phyloP scores from a whole-genome alignment of 2,113 vertebrate species.

The Recurvirostra avosetta region DNA sequence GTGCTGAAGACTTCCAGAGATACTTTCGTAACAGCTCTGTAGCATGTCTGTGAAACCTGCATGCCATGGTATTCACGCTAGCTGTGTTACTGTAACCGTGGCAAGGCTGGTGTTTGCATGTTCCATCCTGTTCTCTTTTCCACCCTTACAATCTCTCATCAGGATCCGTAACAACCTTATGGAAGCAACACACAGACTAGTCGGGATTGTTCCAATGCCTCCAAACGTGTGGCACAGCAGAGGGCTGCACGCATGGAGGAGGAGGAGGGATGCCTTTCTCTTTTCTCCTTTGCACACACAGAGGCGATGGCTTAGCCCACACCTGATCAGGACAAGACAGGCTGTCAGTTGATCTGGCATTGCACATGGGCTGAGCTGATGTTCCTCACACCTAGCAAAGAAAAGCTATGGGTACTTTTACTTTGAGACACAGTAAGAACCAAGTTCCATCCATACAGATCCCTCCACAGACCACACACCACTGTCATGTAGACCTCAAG shows the following conservation, averaged over 20 bases:
- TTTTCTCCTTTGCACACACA: background rate
- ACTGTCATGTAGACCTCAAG: fast-evolving
- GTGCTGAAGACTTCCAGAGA: background rate
- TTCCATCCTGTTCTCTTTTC: background rate
- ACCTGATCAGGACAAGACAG: fast-evolving
- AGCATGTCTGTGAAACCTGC: background rate
- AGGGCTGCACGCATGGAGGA: background rate
- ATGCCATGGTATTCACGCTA: background rate
- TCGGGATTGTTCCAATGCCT: background rate
- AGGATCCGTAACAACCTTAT: background rate
- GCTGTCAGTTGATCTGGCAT: background rate
- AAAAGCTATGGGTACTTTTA: background rate
- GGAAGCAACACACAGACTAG: background rate
- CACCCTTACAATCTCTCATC: background rate
- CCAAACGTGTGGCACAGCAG: background rate
- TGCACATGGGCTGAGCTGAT: fast-evolving
- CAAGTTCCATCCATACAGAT: background rate
- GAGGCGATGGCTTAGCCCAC: background rate
- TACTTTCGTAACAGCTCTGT: background rate
- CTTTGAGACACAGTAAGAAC: fast-evolving
- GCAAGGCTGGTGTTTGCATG: background rate
- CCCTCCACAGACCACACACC: background rate
- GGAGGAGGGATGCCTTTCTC: background rate
- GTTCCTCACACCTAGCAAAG: background rate
- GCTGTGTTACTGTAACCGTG: background rate